Base-by-base conservation (phyloP, 2,888 invertebrate species). In the Geophilus truncorum region DNA sequence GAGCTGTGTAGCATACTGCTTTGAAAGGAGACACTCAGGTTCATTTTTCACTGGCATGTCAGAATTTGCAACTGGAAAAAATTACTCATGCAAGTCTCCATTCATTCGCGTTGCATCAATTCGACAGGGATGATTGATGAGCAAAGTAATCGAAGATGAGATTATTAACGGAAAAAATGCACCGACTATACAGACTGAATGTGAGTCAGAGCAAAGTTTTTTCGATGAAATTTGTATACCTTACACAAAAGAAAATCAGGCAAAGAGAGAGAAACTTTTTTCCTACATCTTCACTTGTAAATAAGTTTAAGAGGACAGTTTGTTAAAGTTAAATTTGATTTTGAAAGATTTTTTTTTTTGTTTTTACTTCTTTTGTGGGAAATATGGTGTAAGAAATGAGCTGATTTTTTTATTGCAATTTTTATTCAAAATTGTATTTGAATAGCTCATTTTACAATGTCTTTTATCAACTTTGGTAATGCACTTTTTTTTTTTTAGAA, bases 1-100 rank as follows among this genome's bases (percentile, higher is more conserved):
- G 70, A 70, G 70, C 70, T 70, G 70, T 70, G 70, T 70, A 70
- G 70, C 70, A 70, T 70, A 70, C 70, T 70, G 70, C 70, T 70
- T 70, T 70, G 70, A 70, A 70, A 70, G 70, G 70, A 70, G 70
- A 70, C 70, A 70, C 70, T 70, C 70, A 70, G 70, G 70, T 70
- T 70, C 70, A 70, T 70, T 70, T 70, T 70, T 70, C 70, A 70
- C 70, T 70, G 70, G 70, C 70, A 70, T 70, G 70, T 70, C 70
- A 70, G 70, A 70, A 70, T 70, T 70, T 70, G 70, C 70, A 70
- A 70, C 70, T 70, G 70, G 70, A 70, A 70, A 70, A 70, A 70
- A 70, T 70, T 70, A 70, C 70, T 70, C 70, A 70, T 70, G 70
- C 70, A 70, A 70, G 70, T 70, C 70, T 70, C 70, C 70, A 70